Base-by-base conservation (phyloP, 53 echinoderm and acorn worm species). In the Holothuria scabra region DNA sequence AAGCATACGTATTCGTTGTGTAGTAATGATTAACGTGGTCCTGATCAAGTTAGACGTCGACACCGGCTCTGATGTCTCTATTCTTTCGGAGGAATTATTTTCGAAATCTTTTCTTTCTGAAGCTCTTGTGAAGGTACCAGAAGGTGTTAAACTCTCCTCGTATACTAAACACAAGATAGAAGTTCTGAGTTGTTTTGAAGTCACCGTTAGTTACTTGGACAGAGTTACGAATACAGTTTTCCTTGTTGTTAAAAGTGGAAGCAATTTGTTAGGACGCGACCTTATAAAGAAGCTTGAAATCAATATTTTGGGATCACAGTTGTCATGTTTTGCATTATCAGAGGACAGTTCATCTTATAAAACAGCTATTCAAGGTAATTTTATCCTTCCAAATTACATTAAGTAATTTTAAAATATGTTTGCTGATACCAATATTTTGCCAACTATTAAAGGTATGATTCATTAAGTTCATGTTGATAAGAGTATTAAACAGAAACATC, bases 241-340 rank as follows among this genome's bases (percentile, higher is more conserved):
- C 26, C 12, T 5, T 60, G 6, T 60, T 60, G 61, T 12, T n/a
- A 60, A 60, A 60, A 60, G 61, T 60, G 61, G 61, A 60, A 60
- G 61, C 61, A 60, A 60, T 25, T 60, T 60, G 61, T 60, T 60
- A 60, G 61, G 61, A 5, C 61, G 61, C 14, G 61, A 60, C 10
- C 44, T 44, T 44, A 44, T 44, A 5, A 5, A 44, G 44, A 44
- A 44, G 44, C 5, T 44, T 44, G 61, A 16, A 60, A 60, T n/a
- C 26, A 60, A 60, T 60, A 60, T 60, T 60, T 60, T 5, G 61
- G 61, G 61, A 7, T 60, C 61, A 12, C 61, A 60, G 26, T 25
- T 60, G 12, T 12, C 61, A 12, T 60, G 61, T 60, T 60, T 60
- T 60, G 61, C 26, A 60, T 7, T 60, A 16, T 12, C 61, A 60